A percentile compares a stretch with the other conserved stretches of the same genome.
phyloP scores from a whole-genome alignment of 2,888 invertebrate genomes.

The Sesia bembeciformis region DNA sequence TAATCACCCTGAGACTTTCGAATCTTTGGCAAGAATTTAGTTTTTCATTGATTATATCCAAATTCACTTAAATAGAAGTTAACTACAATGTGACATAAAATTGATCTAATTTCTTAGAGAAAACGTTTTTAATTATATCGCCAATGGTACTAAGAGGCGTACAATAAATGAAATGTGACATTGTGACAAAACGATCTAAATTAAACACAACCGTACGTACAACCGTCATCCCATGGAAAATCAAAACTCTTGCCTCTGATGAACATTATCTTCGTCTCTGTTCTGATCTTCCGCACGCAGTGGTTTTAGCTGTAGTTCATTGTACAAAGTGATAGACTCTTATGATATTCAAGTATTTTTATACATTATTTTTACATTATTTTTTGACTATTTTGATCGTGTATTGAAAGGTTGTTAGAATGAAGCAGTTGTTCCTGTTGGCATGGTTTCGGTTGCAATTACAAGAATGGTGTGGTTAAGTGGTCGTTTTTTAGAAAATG shows the following conservation, averaged over 20 bases:
- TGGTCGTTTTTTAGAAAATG: slow-evolving; percentile 31
- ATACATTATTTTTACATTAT: slow-evolving; percentile 70
- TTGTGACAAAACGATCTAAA: no score
- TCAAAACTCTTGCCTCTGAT: slow-evolving; percentile 2
- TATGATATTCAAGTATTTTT: slow-evolving; percentile 72
- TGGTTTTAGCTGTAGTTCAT: slow-evolving; percentile 56
- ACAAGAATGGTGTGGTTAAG: slow-evolving; percentile 38
- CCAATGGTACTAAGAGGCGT: no score
- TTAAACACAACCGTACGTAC: not conserved
- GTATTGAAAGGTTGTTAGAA: slow-evolving; percentile 48
- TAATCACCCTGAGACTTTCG: slow-evolving; percentile 11
- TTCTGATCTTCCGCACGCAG: slow-evolving; percentile 49
- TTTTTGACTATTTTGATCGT: slow-evolving; percentile 70
- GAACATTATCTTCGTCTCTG: slow-evolving; percentile 19
- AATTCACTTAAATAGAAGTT: no score
- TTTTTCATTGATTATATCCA: not conserved
- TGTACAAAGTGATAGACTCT: slow-evolving; percentile 75
- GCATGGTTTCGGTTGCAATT: slow-evolving; percentile 52
- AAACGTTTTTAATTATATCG: no score
- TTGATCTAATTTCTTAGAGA: no score
- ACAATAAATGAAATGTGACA: no score
- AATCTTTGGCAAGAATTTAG: not conserved
- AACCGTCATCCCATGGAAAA: not conserved
- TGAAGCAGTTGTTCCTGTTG: slow-evolving; percentile 27
- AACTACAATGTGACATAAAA: no score